A percentile compares a stretch with the other conserved stretches of the same genome.
Conservation (phyloP, 2,888 invertebrate species). For the Pristionchus entomophagus region DNA sequence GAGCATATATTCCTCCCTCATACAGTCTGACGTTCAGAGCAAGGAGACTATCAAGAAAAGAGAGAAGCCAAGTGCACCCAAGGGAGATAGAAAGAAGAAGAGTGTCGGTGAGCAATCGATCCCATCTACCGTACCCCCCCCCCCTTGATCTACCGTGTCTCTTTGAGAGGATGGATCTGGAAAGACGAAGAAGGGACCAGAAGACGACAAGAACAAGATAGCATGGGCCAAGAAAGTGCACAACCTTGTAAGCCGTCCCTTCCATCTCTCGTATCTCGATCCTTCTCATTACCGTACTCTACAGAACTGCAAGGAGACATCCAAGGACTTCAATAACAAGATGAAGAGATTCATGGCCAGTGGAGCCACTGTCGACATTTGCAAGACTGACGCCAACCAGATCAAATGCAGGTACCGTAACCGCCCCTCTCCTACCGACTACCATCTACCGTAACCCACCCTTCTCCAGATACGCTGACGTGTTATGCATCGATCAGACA, state of each 20-base stretch:
- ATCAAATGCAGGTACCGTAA: background rate
- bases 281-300: background rate
- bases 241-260: background rate
- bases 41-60: conserved; percentile 2
- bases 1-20: background rate
- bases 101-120: conserved; percentile 11
- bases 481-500: conserved; percentile 33
- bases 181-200: background rate
- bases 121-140: no score
- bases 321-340: background rate
- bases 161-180: background rate
- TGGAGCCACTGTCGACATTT: background rate
- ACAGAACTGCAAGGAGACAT: background rate
- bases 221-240: background rate
- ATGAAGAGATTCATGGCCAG: background rate
- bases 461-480: conserved; percentile 12
- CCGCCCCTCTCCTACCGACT: background rate
- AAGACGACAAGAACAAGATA: background rate
- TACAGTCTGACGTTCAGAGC: background rate
- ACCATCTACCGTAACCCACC: background rate
- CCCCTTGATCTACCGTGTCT: background rate
- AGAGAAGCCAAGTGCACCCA: background rate
- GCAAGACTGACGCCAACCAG: background rate
- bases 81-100: background rate
- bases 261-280: no score